A percentile compares a stretch with the other conserved stretches of the same genome.
Conservation (phyloP, 1,140 invertebrate genomes). For the Monochamus saltuarius region DNA sequence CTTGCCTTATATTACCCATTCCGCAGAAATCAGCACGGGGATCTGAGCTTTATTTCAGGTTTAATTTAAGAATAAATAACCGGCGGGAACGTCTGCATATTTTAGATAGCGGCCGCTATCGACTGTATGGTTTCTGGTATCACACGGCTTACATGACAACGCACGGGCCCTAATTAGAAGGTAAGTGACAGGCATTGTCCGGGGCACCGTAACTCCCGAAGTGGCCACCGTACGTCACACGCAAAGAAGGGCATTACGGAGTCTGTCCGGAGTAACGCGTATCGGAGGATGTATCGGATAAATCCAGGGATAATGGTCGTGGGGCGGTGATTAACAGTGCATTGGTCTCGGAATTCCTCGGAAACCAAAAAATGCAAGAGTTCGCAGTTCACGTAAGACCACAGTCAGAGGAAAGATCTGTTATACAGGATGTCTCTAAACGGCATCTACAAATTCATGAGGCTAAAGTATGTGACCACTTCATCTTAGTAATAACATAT, state of each 20-base stretch:
- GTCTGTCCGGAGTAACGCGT: not conserved
- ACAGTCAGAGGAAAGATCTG: too few species aligned
- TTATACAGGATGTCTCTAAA: too few species aligned
- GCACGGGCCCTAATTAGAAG: slow-evolving; percentile 11
- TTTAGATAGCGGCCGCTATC: slow-evolving; percentile 12
- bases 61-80: slow-evolving; percentile 15
- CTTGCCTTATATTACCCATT: too few species aligned
- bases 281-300: slow-evolving; percentile 8
- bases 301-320: slow-evolving; percentile 1
- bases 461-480: too few species aligned
- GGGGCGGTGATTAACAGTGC: too few species aligned
- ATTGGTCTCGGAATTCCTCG: too few species aligned
- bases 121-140: slow-evolving; percentile 15
- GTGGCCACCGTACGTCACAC: slow-evolving; percentile 9
- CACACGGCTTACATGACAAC: slow-evolving; percentile 10
- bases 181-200: slow-evolving; percentile 13
- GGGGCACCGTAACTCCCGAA: not conserved
- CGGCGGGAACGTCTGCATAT: slow-evolving; percentile 8
- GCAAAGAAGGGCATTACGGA: slow-evolving; percentile 13
- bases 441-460: too few species aligned
- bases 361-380: too few species aligned
- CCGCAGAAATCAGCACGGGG: slow-evolving; percentile 5
- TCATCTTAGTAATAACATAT: too few species aligned
- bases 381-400: too few species aligned
- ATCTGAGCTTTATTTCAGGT: slow-evolving; percentile 12